Conservation (phyloP, 2,888 invertebrate genomes). For the Embidobia sp. region DNA sequence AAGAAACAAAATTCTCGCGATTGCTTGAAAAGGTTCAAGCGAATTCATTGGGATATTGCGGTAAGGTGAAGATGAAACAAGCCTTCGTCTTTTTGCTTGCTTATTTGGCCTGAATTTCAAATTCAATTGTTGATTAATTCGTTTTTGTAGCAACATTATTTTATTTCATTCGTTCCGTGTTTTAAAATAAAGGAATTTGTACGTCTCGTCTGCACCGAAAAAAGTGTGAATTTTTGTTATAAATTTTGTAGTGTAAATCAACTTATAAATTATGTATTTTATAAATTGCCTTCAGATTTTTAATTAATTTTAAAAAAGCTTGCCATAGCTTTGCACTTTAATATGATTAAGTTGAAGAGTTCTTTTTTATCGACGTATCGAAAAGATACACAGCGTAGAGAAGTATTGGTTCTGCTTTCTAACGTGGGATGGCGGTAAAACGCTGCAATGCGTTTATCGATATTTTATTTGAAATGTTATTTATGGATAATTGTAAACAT, state of each 20-base stretch:
- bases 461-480: background rate
- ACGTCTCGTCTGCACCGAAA: too few relatives aligned
- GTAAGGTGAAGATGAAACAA: constrained; percentile 46
- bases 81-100: constrained; percentile 15
- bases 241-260: too few relatives aligned
- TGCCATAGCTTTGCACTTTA: too few relatives aligned
- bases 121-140: constrained; percentile 41
- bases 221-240: too few relatives aligned
- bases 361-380: constrained; percentile 69
- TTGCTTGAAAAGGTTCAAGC: constrained; percentile 34
- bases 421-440: constrained; percentile 73
- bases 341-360: too few relatives aligned
- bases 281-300: too few relatives aligned
- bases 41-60: constrained; percentile 53
- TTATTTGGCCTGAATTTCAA: constrained; percentile 45
- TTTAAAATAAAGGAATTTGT: too few relatives aligned
- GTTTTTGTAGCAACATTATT: constrained; percentile 19
- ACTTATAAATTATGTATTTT: too few relatives aligned
- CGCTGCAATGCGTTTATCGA: constrained; percentile 7
- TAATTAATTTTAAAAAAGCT: too few relatives aligned
- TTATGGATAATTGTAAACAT: too few relatives aligned
- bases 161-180: background rate
- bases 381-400: constrained; percentile 8
- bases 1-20: constrained; percentile 64
- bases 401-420: constrained; percentile 64